Evolutionary conservation across 2,113 vertebrate genomes (phyloP).

Genomic region (Channa maculata): DNA sequence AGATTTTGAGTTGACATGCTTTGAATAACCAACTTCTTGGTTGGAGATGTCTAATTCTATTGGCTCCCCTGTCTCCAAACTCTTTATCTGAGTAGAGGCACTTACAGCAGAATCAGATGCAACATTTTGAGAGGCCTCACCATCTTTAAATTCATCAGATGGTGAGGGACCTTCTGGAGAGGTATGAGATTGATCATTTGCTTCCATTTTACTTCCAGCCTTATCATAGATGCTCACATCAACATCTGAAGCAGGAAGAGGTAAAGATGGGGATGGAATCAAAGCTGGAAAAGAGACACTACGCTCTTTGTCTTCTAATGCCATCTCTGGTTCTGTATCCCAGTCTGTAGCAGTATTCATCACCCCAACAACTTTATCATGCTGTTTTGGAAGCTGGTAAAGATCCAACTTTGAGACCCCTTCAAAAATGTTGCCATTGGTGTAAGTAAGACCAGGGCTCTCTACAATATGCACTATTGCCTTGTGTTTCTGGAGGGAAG

Average conservation of each 20-base stretch:
- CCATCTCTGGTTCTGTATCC: conserved; percentile 79
- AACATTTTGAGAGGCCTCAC: not conserved
- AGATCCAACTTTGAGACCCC: conserved; percentile 64
- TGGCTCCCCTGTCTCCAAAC: conserved; percentile 12
- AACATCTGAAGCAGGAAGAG: conserved; percentile 50
- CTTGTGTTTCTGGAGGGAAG: conserved; percentile 82
- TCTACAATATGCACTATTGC: conserved; percentile 70
- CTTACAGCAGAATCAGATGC: conserved; percentile 8
- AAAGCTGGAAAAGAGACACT: conserved; percentile 82
- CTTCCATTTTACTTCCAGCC: conserved; percentile 5
- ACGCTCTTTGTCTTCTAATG: conserved; percentile 67
- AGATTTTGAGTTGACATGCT: conserved; percentile 28
- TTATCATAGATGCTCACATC: conserved; percentile 50
- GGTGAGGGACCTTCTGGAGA: not conserved
- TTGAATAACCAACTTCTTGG: conserved; percentile 6
- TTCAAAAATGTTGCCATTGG: conserved; percentile 76
- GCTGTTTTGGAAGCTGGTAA: conserved; percentile 57
- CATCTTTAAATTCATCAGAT: conserved; percentile 20
- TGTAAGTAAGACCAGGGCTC: conserved; percentile 71
- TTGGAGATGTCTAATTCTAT: conserved; percentile 15
- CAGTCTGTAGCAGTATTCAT: conserved; percentile 77
- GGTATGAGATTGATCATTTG: not conserved
- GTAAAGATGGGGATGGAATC: conserved; percentile 81
- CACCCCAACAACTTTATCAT: conserved; percentile 30
- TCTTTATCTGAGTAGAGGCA: conserved; percentile 23